A percentile compares a stretch with the other conserved stretches of the same genome.
Evolutionary conservation across 35 echinoderm and acorn worm species (phyloP).

Genomic region (Apostichopus parvimensis): DNA sequence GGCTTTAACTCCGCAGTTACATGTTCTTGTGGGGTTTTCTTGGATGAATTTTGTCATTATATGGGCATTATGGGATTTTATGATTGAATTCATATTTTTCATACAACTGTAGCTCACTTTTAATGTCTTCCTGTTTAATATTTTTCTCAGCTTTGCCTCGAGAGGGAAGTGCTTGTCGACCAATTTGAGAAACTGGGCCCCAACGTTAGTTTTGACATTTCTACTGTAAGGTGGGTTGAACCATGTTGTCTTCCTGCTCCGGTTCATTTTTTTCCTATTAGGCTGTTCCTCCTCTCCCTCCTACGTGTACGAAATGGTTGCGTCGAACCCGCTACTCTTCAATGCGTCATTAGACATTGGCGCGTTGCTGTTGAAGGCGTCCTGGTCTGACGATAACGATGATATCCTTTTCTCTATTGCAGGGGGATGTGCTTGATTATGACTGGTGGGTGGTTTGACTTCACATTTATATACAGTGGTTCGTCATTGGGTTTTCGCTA

Average conservation of each 20-base stretch:
- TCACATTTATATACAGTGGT: too few relatives aligned
- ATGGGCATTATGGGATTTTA: too few relatives aligned
- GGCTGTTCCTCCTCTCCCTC: not conserved
- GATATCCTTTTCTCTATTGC: not conserved
- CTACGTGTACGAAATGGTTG: not conserved
- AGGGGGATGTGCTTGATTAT: too few relatives aligned
- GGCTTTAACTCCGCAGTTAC: too few relatives aligned
- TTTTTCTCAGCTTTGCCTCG: not conserved
- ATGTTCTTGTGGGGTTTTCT: too few relatives aligned
- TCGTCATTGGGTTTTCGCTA: too few relatives aligned
- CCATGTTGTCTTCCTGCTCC: not conserved
- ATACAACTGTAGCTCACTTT: too few relatives aligned
- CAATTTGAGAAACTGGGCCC: not conserved
- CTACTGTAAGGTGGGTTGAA: not conserved
- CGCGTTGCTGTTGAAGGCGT: not conserved
- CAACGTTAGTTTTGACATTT: not conserved
- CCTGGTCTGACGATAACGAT: not conserved
- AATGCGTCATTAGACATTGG: not conserved
- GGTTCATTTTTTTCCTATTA: not conserved
- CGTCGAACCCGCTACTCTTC: not conserved
- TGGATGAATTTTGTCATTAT: too few relatives aligned
- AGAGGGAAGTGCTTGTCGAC: not conserved
- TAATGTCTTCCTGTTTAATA: not conserved
- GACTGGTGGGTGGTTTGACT: too few relatives aligned
- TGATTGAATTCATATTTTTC: too few relatives aligned